Base-by-base conservation (phyloP, 2,113 vertebrate species). In the Percopsis transmontana region DNA sequence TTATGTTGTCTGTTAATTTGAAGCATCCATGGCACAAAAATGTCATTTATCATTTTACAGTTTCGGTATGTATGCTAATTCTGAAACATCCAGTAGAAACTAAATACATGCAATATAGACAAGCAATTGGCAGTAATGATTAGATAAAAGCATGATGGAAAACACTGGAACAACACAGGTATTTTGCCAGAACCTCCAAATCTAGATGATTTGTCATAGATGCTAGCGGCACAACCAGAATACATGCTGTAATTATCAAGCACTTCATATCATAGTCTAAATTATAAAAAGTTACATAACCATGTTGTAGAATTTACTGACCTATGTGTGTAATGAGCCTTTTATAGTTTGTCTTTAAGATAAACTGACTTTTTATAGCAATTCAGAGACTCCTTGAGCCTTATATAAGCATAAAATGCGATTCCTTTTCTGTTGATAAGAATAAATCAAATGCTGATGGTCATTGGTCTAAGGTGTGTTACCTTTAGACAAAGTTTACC, bases 211-310 rank as follows among this genome's bases (percentile, higher is more conserved):
- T 84, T 42, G 75, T 88, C 90, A 92, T 72, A 78, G 79, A 81
- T 82, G 89, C 81, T 55, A n/a, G 57, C 42, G 57, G 84, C 70
- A 67, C 70, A 68, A 74, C 76, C 75, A 88, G 90, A 89, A 92
- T 93, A 92, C 94, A 92, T 93, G 92, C 93, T 81, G 89, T 89
- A 70, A 84, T 91, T 91, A 92, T 87, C 87, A 85, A 94, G 93
- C 41, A 79, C 68, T 60, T 74, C 23, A 59, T 3, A 77, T 72
- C 72, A 73, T 53, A 44, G 47, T 66, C 19, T 53, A 48, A 68
- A 42, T 67, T 18, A 66, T 55, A 55, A 55, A 66, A 40, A 48
- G 58, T 3, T 14, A 73, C 51, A 73, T 70, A 66, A 76, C n/a
- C n/a, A 71, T 66, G 70, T 42, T 59, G 72, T 24, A 18, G 15